Evolutionary conservation across 2,888 invertebrate genomes (phyloP).

Genomic region (Hipparchia sbordonii): DNA sequence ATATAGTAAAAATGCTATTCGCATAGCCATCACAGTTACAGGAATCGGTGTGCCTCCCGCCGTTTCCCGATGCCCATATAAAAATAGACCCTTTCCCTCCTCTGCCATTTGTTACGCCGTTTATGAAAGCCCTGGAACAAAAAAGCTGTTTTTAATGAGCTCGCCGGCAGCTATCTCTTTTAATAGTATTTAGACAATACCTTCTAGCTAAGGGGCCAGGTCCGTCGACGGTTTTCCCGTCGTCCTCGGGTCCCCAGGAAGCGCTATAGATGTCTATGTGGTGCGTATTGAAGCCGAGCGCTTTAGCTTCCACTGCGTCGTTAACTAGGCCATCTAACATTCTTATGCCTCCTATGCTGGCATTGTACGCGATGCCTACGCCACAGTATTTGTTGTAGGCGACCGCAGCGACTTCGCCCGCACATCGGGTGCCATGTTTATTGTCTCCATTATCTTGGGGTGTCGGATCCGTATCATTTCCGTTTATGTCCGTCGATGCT

Average conservation of each 20-base stretch:
- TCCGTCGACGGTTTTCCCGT: slow-evolving; percentile 98
- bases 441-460: slow-evolving; percentile 99
- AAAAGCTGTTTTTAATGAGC: slow-evolving; percentile 66
- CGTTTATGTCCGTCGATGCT: slow-evolving; percentile 98
- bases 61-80: slow-evolving; percentile 99
- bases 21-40: slow-evolving; percentile 99
- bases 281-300: slow-evolving; percentile 94
- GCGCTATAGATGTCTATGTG: slow-evolving; percentile 98
- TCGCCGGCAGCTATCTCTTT: slow-evolving; percentile 55
- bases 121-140: slow-evolving; percentile 91
- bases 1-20: slow-evolving; percentile 98
- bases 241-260: slow-evolving; percentile 98
- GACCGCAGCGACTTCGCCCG: slow-evolving; percentile 98
- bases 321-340: slow-evolving; percentile 99
- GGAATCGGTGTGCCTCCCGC: slow-evolving; percentile 96
- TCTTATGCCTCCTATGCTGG: slow-evolving; percentile 97
- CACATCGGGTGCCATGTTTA: slow-evolving; percentile 99
- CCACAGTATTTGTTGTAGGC: slow-evolving; percentile 98
- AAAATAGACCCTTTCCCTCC: slow-evolving; percentile 97
- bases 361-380: slow-evolving; percentile 98
- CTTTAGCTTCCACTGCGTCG: slow-evolving; percentile 97
- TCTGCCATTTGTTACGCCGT: slow-evolving; percentile 95
- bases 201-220: slow-evolving; percentile 94
- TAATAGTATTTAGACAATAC: slow-evolving; percentile 63
- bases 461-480: slow-evolving; percentile 98